Percentiles rank a stretch among this genome's conserved stretches.
phyloP scores from a whole-genome alignment of 2,113 vertebrate genomes.

The Periophthalmodon schlosseri region DNA sequence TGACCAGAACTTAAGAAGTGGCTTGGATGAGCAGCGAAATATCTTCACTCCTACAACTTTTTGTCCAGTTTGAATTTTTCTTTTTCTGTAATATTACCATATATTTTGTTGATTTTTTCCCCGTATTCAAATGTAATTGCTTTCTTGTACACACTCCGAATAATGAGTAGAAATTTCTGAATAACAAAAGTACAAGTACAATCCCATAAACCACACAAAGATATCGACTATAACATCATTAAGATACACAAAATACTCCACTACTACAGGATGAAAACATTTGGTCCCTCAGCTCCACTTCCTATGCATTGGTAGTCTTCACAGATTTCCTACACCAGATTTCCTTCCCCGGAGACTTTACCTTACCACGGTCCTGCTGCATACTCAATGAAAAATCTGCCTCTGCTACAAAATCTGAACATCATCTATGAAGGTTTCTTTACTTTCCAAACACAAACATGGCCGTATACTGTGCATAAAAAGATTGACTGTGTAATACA shows the following conservation, averaged over 20 bases:
- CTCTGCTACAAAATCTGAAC: conserved; percentile 10
- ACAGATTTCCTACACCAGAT: neutral
- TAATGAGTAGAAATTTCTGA: neutral
- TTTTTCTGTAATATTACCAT: too few species aligned
- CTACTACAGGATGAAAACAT: neutral
- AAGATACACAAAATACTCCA: neutral
- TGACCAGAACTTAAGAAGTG: too few species aligned
- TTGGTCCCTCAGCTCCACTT: neutral
- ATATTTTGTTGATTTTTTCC: too few species aligned
- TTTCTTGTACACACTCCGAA: too few species aligned
- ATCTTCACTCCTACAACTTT: too few species aligned
- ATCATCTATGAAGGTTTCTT: neutral
- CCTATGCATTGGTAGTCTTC: conserved; percentile 25
- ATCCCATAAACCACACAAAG: neutral
- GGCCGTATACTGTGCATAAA: neutral
- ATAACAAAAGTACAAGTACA: neutral
- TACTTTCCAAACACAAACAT: neutral
- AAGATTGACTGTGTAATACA: conserved; percentile 3
- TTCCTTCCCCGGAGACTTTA: conserved; percentile 12
- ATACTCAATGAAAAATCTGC: conserved; percentile 16
- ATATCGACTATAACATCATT: neutral
- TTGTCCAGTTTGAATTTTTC: too few species aligned
- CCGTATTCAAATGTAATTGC: too few species aligned
- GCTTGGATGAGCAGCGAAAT: too few species aligned
- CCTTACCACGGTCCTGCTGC: conserved; percentile 14